These are phyloP conservation scores for Bradynema listronoti DNA, from an alignment of 1,140 invertebrate species.

Conservation along the genomic window DNA sequence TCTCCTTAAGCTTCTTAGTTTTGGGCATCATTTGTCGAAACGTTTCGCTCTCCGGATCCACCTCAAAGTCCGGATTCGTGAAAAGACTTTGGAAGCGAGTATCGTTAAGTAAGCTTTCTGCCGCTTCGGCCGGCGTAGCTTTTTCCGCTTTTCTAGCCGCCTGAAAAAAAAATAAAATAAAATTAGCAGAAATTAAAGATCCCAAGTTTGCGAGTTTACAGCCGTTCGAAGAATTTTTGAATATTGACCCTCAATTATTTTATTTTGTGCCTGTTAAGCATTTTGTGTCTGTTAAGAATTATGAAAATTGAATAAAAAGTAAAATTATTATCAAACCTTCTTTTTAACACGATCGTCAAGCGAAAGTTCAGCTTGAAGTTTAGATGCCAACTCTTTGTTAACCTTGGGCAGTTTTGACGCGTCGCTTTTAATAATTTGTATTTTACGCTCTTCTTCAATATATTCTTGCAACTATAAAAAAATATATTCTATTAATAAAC, in stretches of 20 bases:
- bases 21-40: constrained; percentile 61
- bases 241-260: neutral
- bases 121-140: constrained; percentile 32
- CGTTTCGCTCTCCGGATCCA: constrained; percentile 78
- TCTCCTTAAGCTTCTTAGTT: constrained; percentile 33
- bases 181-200: neutral
- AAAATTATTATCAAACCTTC: constrained; percentile 6
- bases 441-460: constrained; percentile 51
- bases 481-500: neutral
- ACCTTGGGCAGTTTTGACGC: constrained; percentile 39
- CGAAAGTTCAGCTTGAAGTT: constrained; percentile 36
- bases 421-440: constrained; percentile 18
- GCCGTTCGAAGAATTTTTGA: neutral
- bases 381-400: constrained; percentile 42
- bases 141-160: constrained; percentile 13
- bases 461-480: constrained; percentile 42
- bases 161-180: constrained; percentile 11
- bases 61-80: constrained; percentile 83
- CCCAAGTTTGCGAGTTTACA: no score
- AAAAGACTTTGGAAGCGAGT: constrained; percentile 81
- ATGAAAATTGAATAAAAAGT: no score
- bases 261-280: constrained; percentile 28
- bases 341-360: constrained; percentile 7
- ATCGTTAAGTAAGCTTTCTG: constrained; percentile 71
- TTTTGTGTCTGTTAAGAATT: no score